Evolutionary conservation across 2,797 vertebrate genomes (phyloP).

Genomic region (Danio choprae): DNA sequence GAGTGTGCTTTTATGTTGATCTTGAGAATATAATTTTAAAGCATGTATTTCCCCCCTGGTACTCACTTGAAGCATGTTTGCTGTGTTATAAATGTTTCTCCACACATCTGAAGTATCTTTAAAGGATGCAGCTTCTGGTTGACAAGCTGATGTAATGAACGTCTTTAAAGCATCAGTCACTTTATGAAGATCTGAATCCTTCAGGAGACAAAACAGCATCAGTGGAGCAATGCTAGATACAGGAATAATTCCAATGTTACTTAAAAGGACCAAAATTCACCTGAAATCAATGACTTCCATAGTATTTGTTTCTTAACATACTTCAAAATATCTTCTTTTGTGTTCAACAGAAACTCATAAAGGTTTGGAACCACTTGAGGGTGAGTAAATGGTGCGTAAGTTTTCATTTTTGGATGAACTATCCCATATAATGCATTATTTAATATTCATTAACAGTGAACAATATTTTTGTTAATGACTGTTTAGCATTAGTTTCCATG

Average conservation of each 20-base stretch:
- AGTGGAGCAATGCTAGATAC: background rate
- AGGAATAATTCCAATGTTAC: no score
- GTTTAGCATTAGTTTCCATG: no score
- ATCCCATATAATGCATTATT: background rate
- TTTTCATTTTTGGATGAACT: no score
- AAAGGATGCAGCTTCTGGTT: constrained; percentile 25
- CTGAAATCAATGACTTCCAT: no score
- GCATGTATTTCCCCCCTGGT: background rate
- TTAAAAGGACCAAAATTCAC: no score
- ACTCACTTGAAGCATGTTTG: constrained; percentile 70
- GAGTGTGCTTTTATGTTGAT: background rate
- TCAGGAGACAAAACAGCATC: constrained; percentile 26
- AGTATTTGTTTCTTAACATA: no score
- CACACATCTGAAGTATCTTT: constrained; percentile 65
- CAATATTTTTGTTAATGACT: background rate
- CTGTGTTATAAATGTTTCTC: constrained; percentile 70
- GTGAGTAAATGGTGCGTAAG: no score
- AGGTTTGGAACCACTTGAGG: no score
- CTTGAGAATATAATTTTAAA: background rate
- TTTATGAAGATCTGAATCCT: constrained; percentile 71
- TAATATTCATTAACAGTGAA: background rate
- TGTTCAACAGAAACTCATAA: no score
- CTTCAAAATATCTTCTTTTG: no score
- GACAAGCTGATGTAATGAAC: constrained; percentile 40
- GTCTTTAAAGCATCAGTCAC: constrained; percentile 74